Percentiles rank a stretch among this genome's conserved stretches.
phyloP scores from a whole-genome alignment of 2,797 vertebrate genomes.

The Labeo calbasu region DNA sequence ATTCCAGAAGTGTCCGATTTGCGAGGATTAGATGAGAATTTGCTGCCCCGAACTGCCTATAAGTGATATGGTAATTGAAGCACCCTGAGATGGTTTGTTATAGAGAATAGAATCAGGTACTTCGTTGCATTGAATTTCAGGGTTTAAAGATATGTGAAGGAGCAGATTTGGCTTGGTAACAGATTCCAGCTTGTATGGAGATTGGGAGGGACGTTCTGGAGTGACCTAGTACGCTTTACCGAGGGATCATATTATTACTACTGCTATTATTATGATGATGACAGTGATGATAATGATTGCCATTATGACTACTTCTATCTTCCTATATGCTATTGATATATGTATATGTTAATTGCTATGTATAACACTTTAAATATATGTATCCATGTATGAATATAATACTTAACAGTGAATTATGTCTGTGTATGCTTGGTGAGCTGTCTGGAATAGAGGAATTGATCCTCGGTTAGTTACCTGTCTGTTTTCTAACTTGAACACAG shows the following conservation, averaged over 20 bases:
- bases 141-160: neutral
- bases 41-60: constrained; percentile 15
- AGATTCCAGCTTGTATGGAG: constrained; percentile 18
- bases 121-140: neutral
- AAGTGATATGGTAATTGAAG: neutral
- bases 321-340: constrained; percentile 86
- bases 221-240: constrained; percentile 77
- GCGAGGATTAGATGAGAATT: constrained; percentile 12
- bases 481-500: neutral
- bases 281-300: constrained; percentile 81
- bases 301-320: constrained; percentile 81
- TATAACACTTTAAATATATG: constrained; percentile 84
- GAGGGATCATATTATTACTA: constrained; percentile 80
- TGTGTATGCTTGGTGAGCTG: constrained; percentile 73
- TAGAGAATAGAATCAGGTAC: neutral
- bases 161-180: constrained; percentile 16
- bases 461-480: neutral
- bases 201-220: constrained; percentile 66
- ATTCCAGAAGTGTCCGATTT: constrained; percentile 71
- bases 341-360: constrained; percentile 84
- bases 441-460: constrained; percentile 60
- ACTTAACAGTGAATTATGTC: constrained; percentile 77
- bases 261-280: constrained; percentile 74
- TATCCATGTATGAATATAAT: constrained; percentile 84
- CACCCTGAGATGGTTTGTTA: neutral